Conservation (phyloP, 2,888 invertebrate genomes). For the Macrophya annulata region DNA sequence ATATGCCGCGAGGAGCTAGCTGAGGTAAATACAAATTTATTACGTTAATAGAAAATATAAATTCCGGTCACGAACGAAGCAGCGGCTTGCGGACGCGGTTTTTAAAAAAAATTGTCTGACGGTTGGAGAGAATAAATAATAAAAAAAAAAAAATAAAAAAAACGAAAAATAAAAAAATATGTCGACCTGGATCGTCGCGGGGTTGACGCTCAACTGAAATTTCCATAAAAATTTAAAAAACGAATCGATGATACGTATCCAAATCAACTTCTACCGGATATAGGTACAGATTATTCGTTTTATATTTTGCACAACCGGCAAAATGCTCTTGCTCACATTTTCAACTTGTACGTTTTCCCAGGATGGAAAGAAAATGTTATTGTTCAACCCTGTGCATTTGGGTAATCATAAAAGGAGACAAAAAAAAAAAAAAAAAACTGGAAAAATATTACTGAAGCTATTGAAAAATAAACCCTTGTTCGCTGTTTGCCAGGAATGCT, state of each 20-base stretch:
- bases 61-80: conserved; percentile 49
- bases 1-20: conserved; percentile 1
- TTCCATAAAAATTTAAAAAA: conserved; percentile 65
- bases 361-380: not conserved
- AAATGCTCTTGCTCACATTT: too few species aligned
- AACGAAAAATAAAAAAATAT: conserved; percentile 39
- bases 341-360: not conserved
- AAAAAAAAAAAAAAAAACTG: not conserved
- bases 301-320: not conserved
- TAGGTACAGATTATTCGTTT: not conserved
- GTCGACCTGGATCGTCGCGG: conserved; percentile 3
- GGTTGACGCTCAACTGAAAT: conserved; percentile 58
- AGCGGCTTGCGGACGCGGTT: conserved; percentile 33
- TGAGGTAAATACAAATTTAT: conserved; percentile 58
- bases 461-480: not conserved
- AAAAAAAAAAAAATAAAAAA: conserved; percentile 34
- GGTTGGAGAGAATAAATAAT: conserved; percentile 37
- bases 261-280: conserved; percentile 7
- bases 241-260: conserved; percentile 23
- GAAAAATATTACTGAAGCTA: not conserved
- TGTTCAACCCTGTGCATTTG: not conserved
- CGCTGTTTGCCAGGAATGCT: not conserved
- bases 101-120: conserved; percentile 40
- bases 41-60: conserved; percentile 56
- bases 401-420: not conserved